Percentiles rank a stretch among this genome's conserved stretches.
These are phyloP conservation scores for Galerucella nymphaeae DNA, from an alignment of 2,888 invertebrate genomes.

Conservation along the genomic window DNA sequence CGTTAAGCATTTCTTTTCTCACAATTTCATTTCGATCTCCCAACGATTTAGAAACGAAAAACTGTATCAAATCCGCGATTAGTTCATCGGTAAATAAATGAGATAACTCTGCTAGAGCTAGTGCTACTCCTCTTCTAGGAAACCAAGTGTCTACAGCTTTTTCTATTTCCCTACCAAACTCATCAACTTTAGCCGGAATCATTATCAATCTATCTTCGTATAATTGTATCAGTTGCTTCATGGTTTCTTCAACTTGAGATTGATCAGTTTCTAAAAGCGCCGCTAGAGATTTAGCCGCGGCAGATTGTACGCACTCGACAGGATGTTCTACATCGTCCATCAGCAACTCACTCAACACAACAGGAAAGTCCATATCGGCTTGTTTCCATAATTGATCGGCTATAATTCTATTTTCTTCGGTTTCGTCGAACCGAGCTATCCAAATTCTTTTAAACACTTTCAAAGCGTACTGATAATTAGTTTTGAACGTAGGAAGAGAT, in stretches of 20 bases:
- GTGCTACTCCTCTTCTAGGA: constrained; percentile 88
- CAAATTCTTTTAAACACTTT: constrained; percentile 80
- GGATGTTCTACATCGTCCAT: constrained; percentile 82
- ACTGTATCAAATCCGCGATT: constrained; percentile 78
- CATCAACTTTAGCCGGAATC: constrained; percentile 88
- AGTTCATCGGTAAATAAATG: constrained; percentile 75
- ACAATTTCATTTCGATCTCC: constrained; percentile 87
- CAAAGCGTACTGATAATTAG: constrained; percentile 70
- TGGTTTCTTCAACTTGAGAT: constrained; percentile 68
- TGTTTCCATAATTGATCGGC: constrained; percentile 74
- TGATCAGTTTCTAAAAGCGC: constrained; percentile 71
- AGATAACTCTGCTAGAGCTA: constrained; percentile 84
- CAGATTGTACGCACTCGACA: constrained; percentile 83
- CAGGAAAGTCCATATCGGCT: constrained; percentile 67
- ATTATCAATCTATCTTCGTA: constrained; percentile 82
- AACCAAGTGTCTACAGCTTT: constrained; percentile 92
- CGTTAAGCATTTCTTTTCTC: constrained; percentile 90
- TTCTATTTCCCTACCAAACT: constrained; percentile 89
- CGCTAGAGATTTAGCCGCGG: constrained; percentile 84
- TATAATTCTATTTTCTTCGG: constrained; percentile 75
- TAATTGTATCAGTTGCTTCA: constrained; percentile 75
- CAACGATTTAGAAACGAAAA: constrained; percentile 87
- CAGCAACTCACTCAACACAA: constrained; percentile 68
- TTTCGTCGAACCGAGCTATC: constrained; percentile 85
- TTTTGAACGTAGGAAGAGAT: constrained; percentile 72